Base-by-base conservation (phyloP, 1,140 invertebrate species). In the Drosophila orosa region DNA sequence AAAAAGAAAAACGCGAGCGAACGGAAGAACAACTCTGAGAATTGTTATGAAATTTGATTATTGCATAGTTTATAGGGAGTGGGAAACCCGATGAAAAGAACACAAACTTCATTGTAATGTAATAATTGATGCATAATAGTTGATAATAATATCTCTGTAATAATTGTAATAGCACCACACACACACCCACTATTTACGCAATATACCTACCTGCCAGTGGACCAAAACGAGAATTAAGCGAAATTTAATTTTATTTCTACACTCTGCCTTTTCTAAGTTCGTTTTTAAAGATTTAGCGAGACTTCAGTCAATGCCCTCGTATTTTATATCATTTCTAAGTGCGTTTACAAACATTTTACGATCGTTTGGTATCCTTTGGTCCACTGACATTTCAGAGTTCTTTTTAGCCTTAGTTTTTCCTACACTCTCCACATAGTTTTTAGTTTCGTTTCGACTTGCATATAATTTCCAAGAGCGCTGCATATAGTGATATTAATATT, bases 401-500 rank as follows among this genome's bases (percentile, higher is more conserved):
- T 22, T 76, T 67, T 75, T 76, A 59, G 52, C 35, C 55, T 33
- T 59, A 76, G 54, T 75, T 67, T 44, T 25, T 52, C 9, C 12
- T 33, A 48, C 47, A 48, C 25, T 35, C 12, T 33, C 25, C 40
- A 22, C 27, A 22, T 71, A 83, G 54, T 67, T 65, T 47, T 55
- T 44, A 67, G 55, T 73, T 73, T 87, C 62, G 50, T 52, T 66
- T 81, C 24, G 47, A 65, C 48, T 60, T 50, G 44, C 27, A 13
- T 31, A 22, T 33, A 22, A 42, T 75, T 83, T 80, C 52, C 56
- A 74, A 68, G 77, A 80, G 84, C 85, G 84, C 85, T 84, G 84
- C 74, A 54, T 89, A 89, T 89, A 89, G 84, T 89, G 84, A 89
- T 89, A 89, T 89, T 89, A 89, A 89, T 74, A 80, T 89, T 89